phyloP scores from a whole-genome alignment of 2,888 invertebrate species.

The Cataglyphis albicans region DNA sequence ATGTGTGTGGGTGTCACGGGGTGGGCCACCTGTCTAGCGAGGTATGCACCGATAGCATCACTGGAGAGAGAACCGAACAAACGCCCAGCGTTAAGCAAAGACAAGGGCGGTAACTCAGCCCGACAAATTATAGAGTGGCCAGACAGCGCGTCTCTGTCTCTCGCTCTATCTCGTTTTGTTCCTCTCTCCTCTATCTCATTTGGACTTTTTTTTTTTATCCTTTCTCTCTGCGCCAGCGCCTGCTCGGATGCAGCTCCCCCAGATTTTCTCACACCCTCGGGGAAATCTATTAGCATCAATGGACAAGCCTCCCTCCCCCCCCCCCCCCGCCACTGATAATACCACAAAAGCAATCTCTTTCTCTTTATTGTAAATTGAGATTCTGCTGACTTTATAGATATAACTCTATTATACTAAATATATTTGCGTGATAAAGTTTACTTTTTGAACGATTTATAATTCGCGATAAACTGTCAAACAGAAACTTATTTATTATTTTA shows the following conservation, averaged over 20 bases:
- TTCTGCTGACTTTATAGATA: neutral
- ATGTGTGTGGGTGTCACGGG: conserved; percentile 81
- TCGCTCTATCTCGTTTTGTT: conserved; percentile 40
- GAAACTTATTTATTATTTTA: neutral
- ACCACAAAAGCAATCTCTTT: neutral
- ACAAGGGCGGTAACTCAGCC: conserved; percentile 85
- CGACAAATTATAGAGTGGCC: conserved; percentile 85
- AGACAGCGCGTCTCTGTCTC: conserved; percentile 78
- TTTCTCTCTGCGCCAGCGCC: neutral
- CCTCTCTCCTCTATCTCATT: conserved; percentile 56
- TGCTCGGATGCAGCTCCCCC: neutral
- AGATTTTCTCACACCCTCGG: conserved; percentile 13
- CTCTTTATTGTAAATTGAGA: neutral
- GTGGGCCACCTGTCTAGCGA: conserved; percentile 85
- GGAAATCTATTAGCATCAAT: conserved; percentile 15
- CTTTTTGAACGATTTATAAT: neutral
- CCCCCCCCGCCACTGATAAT: neutral
- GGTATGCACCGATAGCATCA: conserved; percentile 85
- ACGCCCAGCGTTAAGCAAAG: conserved; percentile 84
- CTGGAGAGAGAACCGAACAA: conserved; percentile 78
- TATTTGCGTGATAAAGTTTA: neutral
- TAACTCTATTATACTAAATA: neutral
- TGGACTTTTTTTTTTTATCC: conserved; percentile 36
- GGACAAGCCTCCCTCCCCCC: neutral
- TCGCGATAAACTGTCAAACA: neutral